phyloP scores from a whole-genome alignment of 2,797 vertebrate genomes.

The Nyctalus aviator region DNA sequence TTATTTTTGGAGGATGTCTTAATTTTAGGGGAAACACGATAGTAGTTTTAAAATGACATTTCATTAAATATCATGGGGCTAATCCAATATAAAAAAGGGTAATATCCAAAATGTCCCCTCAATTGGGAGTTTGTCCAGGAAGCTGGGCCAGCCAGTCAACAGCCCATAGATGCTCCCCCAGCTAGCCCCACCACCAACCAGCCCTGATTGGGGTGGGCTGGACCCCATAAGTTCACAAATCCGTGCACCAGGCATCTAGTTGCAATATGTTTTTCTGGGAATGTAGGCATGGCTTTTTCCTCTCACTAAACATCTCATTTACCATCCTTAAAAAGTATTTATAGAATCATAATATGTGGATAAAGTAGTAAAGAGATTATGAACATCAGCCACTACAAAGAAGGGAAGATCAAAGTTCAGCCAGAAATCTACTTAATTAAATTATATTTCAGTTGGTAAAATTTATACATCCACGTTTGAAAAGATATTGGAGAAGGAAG shows the following conservation, averaged over 20 bases:
- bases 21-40: too few species aligned
- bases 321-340: neutral
- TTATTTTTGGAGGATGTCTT: too few species aligned
- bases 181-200: too few species aligned
- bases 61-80: neutral
- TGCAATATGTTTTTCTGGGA: neutral
- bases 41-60: slow-evolving; percentile 40
- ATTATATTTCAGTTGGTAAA: neutral
- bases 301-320: neutral
- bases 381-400: neutral
- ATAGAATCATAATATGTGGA: neutral
- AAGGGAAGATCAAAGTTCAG: neutral
- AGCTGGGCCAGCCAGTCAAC: too few species aligned
- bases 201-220: too few species aligned
- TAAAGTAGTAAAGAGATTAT: neutral
- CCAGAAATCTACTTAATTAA: neutral
- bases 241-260: too few species aligned
- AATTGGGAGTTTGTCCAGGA: too few species aligned
- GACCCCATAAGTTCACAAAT: too few species aligned
- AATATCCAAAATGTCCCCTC: too few species aligned
- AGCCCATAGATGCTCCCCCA: too few species aligned
- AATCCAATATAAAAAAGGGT: neutral
- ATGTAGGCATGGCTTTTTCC: neutral
- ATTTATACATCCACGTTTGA: neutral
- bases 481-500: neutral